Evolutionary conservation across 2,888 invertebrate genomes (phyloP).

Genomic region (Eulithis testata): DNA sequence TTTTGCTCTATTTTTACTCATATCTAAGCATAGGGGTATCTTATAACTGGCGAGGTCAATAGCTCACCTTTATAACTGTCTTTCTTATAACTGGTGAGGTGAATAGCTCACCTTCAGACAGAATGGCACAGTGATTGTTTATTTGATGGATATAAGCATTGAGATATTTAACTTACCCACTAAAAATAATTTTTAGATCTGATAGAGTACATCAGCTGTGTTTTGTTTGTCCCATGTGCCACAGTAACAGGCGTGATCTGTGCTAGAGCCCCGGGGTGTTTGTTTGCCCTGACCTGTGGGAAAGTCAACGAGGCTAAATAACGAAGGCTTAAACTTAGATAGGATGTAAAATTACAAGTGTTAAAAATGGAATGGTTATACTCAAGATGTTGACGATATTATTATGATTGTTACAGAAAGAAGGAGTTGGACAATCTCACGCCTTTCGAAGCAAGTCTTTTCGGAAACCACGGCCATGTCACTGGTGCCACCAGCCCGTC

Average conservation of each 20-base stretch:
- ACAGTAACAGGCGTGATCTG: constrained; percentile 10
- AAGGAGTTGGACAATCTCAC: constrained; percentile 88
- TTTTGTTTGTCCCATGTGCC: constrained; percentile 7
- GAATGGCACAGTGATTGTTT: too few species aligned
- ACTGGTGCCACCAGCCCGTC: constrained; percentile 91
- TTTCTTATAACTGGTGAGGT: too few species aligned
- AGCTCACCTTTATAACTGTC: too few species aligned
- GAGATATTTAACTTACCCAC: too few species aligned
- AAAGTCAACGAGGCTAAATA: constrained; percentile 45
- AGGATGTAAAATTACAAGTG: constrained; percentile 1
- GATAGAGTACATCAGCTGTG: background rate
- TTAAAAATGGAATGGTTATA: too few species aligned
- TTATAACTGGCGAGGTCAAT: background rate
- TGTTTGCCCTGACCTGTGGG: constrained; percentile 51
- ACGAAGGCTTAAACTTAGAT: constrained; percentile 31
- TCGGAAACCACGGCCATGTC: constrained; percentile 90
- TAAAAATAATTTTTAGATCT: background rate
- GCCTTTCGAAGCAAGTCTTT: constrained; percentile 90
- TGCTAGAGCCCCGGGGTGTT: constrained; percentile 49
- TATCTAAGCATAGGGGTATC: too few species aligned
- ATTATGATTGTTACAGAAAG: constrained; percentile 84
- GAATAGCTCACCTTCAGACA: too few species aligned
- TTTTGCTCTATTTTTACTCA: background rate
- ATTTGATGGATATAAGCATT: too few species aligned
- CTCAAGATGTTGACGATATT: background rate